Evolutionary conservation across 2,113 vertebrate genomes (phyloP).

Genomic region (Lagopus muta): DNA sequence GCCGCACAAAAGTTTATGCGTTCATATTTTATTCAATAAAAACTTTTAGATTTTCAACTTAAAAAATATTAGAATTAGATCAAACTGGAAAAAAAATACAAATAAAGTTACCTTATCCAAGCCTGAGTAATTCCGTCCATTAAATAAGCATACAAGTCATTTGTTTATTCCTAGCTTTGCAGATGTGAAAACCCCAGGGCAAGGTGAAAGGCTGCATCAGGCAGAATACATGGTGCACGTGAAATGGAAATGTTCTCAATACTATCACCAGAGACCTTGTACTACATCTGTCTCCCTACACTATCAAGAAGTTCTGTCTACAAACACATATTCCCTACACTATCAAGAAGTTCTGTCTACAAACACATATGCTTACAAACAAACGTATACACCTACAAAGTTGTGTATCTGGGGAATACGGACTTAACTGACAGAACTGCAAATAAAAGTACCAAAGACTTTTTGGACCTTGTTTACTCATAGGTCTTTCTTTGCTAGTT

Average conservation of each 20-base stretch:
- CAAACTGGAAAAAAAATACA: neutral
- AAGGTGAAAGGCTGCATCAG: neutral
- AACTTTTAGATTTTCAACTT: neutral
- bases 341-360: neutral
- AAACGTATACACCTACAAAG: neutral
- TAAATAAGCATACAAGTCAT: neutral
- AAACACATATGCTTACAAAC: accelerated
- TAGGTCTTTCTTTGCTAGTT: neutral
- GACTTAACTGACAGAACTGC: no score
- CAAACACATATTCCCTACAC: accelerated
- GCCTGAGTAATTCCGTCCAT: neutral
- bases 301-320: neutral
- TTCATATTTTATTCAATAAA: neutral
- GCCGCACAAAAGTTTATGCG: neutral
- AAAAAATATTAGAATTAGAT: neutral
- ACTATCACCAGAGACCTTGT: neutral
- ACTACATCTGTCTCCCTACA: neutral
- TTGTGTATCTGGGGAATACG: neutral
- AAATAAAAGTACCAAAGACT: neutral
- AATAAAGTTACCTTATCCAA: neutral
- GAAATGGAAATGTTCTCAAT: neutral
- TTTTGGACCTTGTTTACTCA: neutral
- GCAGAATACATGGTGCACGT: neutral
- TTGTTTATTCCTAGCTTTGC: neutral
- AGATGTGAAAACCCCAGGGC: neutral